Evolutionary conservation across 2,113 vertebrate species (phyloP), one percentile per base, ranked within the genome.

Genomic region (Stigmatopora nigra): DNA sequence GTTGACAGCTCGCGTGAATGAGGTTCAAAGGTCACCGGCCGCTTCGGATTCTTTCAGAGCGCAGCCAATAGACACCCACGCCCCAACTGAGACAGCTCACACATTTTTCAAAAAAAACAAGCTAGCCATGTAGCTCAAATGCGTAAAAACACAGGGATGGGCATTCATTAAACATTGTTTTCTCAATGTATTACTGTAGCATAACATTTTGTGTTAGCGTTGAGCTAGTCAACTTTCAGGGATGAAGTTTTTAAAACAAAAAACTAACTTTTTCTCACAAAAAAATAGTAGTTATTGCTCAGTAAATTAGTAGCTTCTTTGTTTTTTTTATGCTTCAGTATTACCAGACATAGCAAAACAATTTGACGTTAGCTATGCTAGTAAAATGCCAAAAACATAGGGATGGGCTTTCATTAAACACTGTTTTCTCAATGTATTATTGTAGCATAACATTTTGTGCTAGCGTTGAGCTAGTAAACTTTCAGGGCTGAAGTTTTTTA

Each of bases 1-100:
- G 83, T 75, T 76, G 84, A 84, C 84, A 83, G 84, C 16, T 15
- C 78, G 76, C 57, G 31, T 81, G 78, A 88, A 85, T 80, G 63
- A 49, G 65, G 85, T 77, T 87, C 78, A 87, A 73, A 78, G 85
- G 68, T 79, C 78, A 68, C 60, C 20, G 73, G 70, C 62, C 69
- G 55, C 59, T 80, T 69, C n/a, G 46, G 75, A 71, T 75, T 81
- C 72, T 79, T 82, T 65, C 44, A 82, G 71, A 59, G 57, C 9
- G 13, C 47, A 55, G 17, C 55, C 68, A 66, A 67, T 70, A 77
- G 66, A 63, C 46, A 16, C 17, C 20, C 59, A 53, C 20, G 45
- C 19, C 35, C 3, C 0, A 46, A 35, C 46, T 68, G 15, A 51
- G 16, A 61, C 64, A 67, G 41, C 38, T 51, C n/a, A 25, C 51